Base-by-base conservation (phyloP, 2,888 invertebrate species). In the Cheilosia pagana region DNA sequence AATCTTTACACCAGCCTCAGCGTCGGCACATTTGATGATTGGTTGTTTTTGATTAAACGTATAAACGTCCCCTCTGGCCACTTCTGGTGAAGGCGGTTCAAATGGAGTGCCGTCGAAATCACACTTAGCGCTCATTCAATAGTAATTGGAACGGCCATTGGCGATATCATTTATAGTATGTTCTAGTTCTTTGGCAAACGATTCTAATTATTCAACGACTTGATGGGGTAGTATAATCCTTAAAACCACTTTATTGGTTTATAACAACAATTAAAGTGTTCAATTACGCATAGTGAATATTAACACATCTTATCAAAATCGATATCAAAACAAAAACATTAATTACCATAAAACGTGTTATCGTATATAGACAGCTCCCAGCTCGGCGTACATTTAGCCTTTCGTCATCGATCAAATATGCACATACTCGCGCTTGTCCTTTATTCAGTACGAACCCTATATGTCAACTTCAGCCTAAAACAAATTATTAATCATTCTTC, bases 321-420 rank as follows among this genome's bases (percentile, higher is more conserved):
- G 39, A 41, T 31, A 41, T 3, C 12, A 52, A n/a, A 52, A 71
- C 41, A n/a, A 43, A 63, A 31, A 60, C 71, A 71, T 71, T 71
- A 71, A 71, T 71, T 52, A 52, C 28, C 71, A 50, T 28, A 23
- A 41, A 59, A 71, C 5, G 57, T n/a, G 59, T 59, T 48, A 70
- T 70, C 70, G 4, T 41, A 41, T 39, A 50, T 50, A 59, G 48
- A 48, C 59, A 59, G 48, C 14, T 39, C 19, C 43, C n/a, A 57
- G 59, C 28, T 39, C 48, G 19, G 25, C 31, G 7, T 16, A 41
- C 23, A 53, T 21, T 48, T 35, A 45, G n/a, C 19, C 12, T 71
- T 71, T 25, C 16, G 16, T 60, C 45, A 60, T 52, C 41, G 50
- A 71, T 71, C 21, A 50, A 10, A 39, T 39, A 39, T 25, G 25